These are phyloP conservation scores for Didymodactylos carnosus DNA, from an alignment of 2,888 invertebrate species.

Conservation along the genomic window DNA sequence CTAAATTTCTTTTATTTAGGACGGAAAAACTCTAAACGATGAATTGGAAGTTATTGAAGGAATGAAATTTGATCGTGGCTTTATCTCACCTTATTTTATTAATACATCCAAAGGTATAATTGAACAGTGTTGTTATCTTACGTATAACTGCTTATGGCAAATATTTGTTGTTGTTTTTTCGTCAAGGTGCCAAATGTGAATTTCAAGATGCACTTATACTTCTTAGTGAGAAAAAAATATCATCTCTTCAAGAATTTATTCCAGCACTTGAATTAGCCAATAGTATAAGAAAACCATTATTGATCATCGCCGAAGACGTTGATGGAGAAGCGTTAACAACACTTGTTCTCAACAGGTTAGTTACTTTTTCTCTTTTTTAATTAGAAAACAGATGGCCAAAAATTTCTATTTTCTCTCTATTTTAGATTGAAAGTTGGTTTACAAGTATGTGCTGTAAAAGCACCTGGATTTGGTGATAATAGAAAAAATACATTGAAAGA, in stretches of 20 bases:
- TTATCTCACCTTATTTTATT: constrained; percentile 98
- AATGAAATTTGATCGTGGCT: constrained; percentile 96
- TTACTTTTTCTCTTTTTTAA: constrained; percentile 22
- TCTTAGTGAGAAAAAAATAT: constrained; percentile 91
- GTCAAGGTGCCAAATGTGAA: constrained; percentile 86
- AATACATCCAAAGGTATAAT: constrained; percentile 88
- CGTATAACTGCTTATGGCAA: too few species aligned
- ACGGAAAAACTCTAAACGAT: constrained; percentile 85
- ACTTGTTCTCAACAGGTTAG: constrained; percentile 57
- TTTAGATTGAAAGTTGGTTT: constrained; percentile 61
- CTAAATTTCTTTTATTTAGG: constrained; percentile 30
- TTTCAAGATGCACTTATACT: constrained; percentile 84
- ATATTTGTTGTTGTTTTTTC: too few species aligned
- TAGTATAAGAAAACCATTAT: constrained; percentile 66
- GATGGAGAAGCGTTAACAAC: constrained; percentile 85
- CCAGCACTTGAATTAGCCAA: constrained; percentile 90
- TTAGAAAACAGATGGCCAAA: constrained; percentile 73
- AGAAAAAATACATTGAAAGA: constrained; percentile 73
- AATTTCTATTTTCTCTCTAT: constrained; percentile 37
- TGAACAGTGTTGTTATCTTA: too few species aligned
- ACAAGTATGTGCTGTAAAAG: constrained; percentile 82
- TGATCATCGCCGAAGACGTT: constrained; percentile 84
- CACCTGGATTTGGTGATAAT: constrained; percentile 89
- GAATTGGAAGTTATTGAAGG: constrained; percentile 86
- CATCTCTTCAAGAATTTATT: constrained; percentile 82